Evolutionary conservation across 1,140 invertebrate species (phyloP).

Genomic region (Rhopalosiphum maidis): DNA sequence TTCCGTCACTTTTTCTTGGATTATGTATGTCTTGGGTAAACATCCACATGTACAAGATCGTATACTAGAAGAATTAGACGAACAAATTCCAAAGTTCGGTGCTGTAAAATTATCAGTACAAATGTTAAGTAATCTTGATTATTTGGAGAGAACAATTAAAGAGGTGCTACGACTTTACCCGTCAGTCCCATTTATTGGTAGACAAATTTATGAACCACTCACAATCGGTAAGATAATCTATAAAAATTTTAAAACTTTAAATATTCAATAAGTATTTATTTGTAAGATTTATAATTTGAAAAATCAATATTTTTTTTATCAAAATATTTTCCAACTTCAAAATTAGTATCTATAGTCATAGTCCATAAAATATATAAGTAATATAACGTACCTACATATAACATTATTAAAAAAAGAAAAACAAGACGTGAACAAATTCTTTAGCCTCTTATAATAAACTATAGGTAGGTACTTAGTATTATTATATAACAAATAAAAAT

Average conservation of each 20-base stretch:
- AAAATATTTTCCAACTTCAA: neutral
- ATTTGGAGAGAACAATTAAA: conserved; percentile 66
- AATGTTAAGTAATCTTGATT: conserved; percentile 64
- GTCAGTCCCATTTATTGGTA: conserved; percentile 64
- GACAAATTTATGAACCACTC: conserved; percentile 52
- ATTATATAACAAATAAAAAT: no score
- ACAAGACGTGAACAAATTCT: no score
- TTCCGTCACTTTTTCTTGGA: conserved; percentile 64
- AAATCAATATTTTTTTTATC: neutral
- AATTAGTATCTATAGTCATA: neutral
- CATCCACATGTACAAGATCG: conserved; percentile 66
- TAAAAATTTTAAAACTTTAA: neutral
- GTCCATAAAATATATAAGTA: neutral
- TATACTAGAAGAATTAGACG: conserved; percentile 64
- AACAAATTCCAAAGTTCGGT: conserved; percentile 62
- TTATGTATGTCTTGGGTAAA: conserved; percentile 65
- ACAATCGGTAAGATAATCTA: conserved; percentile 44
- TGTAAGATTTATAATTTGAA: neutral
- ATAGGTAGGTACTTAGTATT: no score
- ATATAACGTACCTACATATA: neutral
- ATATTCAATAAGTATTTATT: neutral
- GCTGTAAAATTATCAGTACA: conserved; percentile 61
- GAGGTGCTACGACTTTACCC: conserved; percentile 65
- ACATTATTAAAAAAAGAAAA: neutral
- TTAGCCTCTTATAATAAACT: neutral